Percentiles rank a stretch among this genome's conserved stretches.
phyloP scores from a whole-genome alignment of 2,888 invertebrate species.

The Fragum fragum region DNA sequence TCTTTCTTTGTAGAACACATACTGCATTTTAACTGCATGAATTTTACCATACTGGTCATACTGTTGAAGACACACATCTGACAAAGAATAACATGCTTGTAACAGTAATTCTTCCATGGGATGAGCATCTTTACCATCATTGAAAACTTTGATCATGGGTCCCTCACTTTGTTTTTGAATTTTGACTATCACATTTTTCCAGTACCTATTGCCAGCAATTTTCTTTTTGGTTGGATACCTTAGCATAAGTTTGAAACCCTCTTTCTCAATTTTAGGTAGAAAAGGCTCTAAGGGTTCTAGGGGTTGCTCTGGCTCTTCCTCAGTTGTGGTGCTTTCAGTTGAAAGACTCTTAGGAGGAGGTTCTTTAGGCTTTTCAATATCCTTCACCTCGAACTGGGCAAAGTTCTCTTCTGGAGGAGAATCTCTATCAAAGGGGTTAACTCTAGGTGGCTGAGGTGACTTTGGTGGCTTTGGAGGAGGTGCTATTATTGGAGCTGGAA shows the following conservation, averaged over 20 bases:
- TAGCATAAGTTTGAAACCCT: slow-evolving; percentile 98
- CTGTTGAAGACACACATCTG: slow-evolving; percentile 93
- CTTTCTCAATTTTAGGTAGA: slow-evolving; percentile 92
- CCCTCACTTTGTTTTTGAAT: slow-evolving; percentile 92
- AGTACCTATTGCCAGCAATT: slow-evolving; percentile 90
- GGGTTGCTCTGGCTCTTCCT: slow-evolving; percentile 79
- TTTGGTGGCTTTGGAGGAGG: slow-evolving; percentile 81
- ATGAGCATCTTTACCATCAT: slow-evolving; percentile 94
- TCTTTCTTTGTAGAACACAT: slow-evolving; percentile 98
- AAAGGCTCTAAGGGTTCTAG: slow-evolving; percentile 92
- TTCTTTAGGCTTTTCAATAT: slow-evolving; percentile 70
- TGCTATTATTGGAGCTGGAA: slow-evolving; percentile 74
- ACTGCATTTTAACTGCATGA: slow-evolving; percentile 98
- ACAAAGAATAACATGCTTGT: slow-evolving; percentile 97
- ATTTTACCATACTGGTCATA: slow-evolving; percentile 99
- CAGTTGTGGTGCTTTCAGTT: slow-evolving; percentile 77
- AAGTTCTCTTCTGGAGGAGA: slow-evolving; percentile 85
- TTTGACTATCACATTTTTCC: slow-evolving; percentile 98
- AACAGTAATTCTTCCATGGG: slow-evolving; percentile 98
- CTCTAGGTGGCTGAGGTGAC: slow-evolving; percentile 81
- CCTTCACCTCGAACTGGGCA: slow-evolving; percentile 83
- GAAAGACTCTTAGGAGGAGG: slow-evolving; percentile 71
- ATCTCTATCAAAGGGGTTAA: slow-evolving; percentile 87
- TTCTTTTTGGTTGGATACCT: slow-evolving; percentile 90
- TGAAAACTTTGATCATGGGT: slow-evolving; percentile 92